Percentiles rank a stretch among this genome's conserved stretches.
Conservation (phyloP, 2,797 vertebrate genomes). For the Neopelma chrysocephalum region DNA sequence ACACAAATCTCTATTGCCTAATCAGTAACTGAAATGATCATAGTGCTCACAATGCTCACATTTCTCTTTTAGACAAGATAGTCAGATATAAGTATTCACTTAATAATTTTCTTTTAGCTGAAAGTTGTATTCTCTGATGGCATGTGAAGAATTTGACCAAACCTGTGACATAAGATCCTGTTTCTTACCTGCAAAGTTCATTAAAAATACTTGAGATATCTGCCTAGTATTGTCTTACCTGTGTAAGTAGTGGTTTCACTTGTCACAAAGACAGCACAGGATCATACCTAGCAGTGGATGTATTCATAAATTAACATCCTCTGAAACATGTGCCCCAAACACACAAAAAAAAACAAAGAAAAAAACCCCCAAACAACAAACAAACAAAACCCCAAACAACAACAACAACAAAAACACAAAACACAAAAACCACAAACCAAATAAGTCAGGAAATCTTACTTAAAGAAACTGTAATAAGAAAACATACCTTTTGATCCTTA, state of each 20-base stretch:
- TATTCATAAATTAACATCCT: background rate
- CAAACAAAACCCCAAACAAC: too few species aligned
- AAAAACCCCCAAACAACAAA: too few species aligned
- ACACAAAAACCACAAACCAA: background rate
- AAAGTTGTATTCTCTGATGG: background rate
- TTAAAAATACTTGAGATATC: background rate
- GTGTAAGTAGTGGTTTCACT: background rate
- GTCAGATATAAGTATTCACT: background rate
- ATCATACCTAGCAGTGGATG: background rate
- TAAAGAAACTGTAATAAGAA: background rate
- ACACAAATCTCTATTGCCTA: background rate
- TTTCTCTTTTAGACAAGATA: background rate
- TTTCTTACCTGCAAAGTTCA: background rate
- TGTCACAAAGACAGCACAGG: background rate
- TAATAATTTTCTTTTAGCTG: background rate
- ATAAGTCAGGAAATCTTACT: background rate
- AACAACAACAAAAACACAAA: too few species aligned
- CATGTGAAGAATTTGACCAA: background rate
- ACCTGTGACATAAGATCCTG: background rate
- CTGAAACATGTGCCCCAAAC: background rate
- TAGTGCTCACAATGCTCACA: background rate
- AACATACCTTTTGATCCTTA: background rate
- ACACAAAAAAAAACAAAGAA: background rate
- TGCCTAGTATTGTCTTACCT: background rate
- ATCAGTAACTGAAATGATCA: background rate